Conservation (phyloP, 1,140 invertebrate species). For the Anadara kagoshimensis region DNA sequence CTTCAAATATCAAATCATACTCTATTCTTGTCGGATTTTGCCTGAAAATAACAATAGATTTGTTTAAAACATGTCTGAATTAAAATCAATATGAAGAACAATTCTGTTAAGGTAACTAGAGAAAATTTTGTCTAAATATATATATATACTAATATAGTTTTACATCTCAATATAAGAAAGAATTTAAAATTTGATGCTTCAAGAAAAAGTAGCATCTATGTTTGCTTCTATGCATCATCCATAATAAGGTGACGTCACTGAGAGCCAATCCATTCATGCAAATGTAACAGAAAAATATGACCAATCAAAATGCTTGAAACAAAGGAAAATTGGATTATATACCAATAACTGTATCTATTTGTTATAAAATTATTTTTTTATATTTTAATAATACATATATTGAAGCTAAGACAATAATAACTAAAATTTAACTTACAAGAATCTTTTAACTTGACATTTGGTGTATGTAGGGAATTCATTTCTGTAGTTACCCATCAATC, state of each 20-base stretch:
- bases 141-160: not conserved
- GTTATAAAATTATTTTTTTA: too few species aligned
- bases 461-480: conserved; percentile 28
- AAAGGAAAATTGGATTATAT: too few species aligned
- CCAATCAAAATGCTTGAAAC: too few species aligned
- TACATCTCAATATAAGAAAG: not conserved
- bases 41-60: conserved; percentile 4
- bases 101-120: not conserved
- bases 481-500: conserved; percentile 8
- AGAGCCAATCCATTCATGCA: too few species aligned
- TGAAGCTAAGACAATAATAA: too few species aligned
- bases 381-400: too few species aligned
- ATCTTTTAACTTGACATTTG: conserved; percentile 26
- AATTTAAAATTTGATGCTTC: not conserved
- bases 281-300: too few species aligned
- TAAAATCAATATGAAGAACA: not conserved
- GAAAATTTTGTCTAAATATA: not conserved
- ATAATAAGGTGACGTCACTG: too few species aligned
- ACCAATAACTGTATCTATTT: too few species aligned
- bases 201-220: not conserved
- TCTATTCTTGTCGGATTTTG: conserved; percentile 30
- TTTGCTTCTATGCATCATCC: too few species aligned
- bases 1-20: conserved; percentile 38
- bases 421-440: conserved; percentile 26
- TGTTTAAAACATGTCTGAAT: not conserved